Conservation (phyloP, 1,140 invertebrate genomes). For the Polypedilum vanderplanki region DNA sequence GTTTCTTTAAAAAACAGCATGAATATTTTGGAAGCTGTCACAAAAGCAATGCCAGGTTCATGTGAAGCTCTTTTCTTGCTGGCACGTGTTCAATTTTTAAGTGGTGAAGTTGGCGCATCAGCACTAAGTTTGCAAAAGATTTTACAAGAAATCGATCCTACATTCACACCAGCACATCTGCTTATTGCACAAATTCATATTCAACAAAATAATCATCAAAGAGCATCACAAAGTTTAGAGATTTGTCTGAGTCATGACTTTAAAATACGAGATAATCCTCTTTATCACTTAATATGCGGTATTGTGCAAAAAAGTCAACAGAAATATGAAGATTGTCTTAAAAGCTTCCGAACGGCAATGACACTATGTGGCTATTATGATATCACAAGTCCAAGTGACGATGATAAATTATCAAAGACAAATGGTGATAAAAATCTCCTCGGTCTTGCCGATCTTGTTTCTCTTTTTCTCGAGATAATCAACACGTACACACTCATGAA, state of each 20-base stretch:
- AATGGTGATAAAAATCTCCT: constrained; percentile 46
- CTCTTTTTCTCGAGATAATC: constrained; percentile 81
- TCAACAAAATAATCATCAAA: constrained; percentile 63
- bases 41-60: constrained; percentile 74
- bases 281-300: constrained; percentile 83
- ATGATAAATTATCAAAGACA: constrained; percentile 30
- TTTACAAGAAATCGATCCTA: constrained; percentile 64
- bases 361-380: constrained; percentile 45
- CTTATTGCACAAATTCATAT: constrained; percentile 80
- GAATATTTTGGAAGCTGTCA: constrained; percentile 63
- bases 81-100: constrained; percentile 71
- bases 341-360: constrained; percentile 66
- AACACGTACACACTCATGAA: constrained; percentile 63
- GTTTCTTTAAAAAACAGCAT: constrained; percentile 48
- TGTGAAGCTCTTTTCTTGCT: constrained; percentile 64
- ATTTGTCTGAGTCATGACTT: constrained; percentile 86
- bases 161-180: constrained; percentile 74
- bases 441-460: constrained; percentile 69
- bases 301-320: constrained; percentile 71
- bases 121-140: constrained; percentile 61
- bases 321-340: constrained; percentile 65
- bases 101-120: constrained; percentile 64
- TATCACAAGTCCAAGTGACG: constrained; percentile 29
- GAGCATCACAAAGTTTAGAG: constrained; percentile 79
- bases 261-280: constrained; percentile 78